Base-by-base conservation (phyloP, 2,888 invertebrate genomes). In the Ennomos erosarius region DNA sequence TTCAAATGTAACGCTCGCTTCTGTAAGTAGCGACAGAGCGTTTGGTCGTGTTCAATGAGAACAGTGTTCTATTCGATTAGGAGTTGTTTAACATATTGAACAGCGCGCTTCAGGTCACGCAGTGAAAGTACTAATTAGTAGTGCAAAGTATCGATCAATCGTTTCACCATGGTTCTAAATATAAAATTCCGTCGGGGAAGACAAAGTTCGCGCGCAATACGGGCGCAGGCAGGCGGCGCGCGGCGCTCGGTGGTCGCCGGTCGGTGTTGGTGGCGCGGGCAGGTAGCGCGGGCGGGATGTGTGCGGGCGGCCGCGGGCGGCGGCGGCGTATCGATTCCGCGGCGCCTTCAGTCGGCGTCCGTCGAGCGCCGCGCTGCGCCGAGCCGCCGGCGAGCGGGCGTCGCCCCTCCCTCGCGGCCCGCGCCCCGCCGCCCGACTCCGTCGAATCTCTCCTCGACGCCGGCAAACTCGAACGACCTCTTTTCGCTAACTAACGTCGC, bases 201-300 rank as follows among this genome's bases (percentile, higher is more conserved):
- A 90, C 90, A 87, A 91, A 91, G 90, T 92, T 92, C 88, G 90
- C 91, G 91, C 91, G 91, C 91, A 90, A 88, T 87, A 88, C 87
- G 89, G 88, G 87, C 87, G 86, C 82, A 76, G 77, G 87, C 81
- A 76, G 81, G 45, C 78, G 72, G 77, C 74, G 74, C 75, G 76
- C 60, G 62, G 63, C 72, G 75, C 79, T 78, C 74, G 82, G 79
- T 83, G 80, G 26, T 26, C 26, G 26, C 26, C 26, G 75, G 79
- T 78, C 74, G 82, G 79, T 83, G 80, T 11, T 44, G 56, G 45
- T 36, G 78, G 72, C 78, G 79, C 76, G 79, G 79, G 79, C 47
- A 36, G 76, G 75, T 78, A 73, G 76, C 80, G 76, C 76, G 79
- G 78, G 82, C 77, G 56, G 11, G 55, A 61, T 36, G 45, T 43